Evolutionary conservation across 92 coral and sea anemone species (phyloP).

Genomic region (Muricea muricata): DNA sequence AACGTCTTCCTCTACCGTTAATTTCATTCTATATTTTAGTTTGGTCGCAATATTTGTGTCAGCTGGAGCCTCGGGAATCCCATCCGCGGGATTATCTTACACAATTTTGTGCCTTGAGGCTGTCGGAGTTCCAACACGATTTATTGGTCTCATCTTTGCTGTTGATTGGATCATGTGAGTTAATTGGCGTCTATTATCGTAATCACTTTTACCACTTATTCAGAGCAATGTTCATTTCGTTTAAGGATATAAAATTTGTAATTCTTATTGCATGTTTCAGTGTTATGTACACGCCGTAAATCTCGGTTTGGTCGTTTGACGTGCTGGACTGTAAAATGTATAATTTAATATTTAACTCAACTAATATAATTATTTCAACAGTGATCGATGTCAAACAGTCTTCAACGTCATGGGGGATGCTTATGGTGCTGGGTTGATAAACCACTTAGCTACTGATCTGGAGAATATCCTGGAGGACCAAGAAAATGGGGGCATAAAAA

Average conservation of each 20-base stretch:
- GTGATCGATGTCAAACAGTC: constrained; percentile 33
- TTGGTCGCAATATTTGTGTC: constrained; percentile 45
- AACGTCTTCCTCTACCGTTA: too few relatives aligned
- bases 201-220: too few relatives aligned
- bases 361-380: neutral
- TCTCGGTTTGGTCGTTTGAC: too few relatives aligned
- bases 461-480: neutral
- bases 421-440: constrained; percentile 40
- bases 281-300: too few relatives aligned
- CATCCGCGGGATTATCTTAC: constrained; percentile 37
- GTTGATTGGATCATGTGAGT: constrained; percentile 48
- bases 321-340: too few relatives aligned
- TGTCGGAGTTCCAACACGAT: constrained; percentile 43
- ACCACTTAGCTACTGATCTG: constrained; percentile 32
- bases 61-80: constrained; percentile 38
- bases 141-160: constrained; percentile 35
- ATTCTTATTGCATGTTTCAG: too few relatives aligned
- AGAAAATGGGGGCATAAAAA: neutral
- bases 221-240: too few relatives aligned
- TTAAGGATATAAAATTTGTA: too few relatives aligned
- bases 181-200: neutral
- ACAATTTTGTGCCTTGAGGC: constrained; percentile 41
- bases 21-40: neutral
- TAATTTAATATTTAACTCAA: too few relatives aligned
- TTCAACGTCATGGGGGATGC: constrained; percentile 44